Conservation (phyloP, 2,797 vertebrate genomes). For the Anguilla megastoma region DNA sequence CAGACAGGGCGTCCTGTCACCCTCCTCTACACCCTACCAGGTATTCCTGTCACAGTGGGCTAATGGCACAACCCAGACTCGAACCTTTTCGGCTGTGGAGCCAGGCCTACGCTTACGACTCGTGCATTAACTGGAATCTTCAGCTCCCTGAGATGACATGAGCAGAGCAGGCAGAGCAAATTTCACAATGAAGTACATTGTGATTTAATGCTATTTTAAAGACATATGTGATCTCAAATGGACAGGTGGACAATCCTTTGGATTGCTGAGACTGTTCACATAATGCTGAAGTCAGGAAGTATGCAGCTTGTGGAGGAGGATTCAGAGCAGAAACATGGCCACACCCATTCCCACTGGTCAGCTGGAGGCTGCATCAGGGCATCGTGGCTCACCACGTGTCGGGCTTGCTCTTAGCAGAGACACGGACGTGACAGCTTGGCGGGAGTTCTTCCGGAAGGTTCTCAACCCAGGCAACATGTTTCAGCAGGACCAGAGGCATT, state of each 20-base stretch:
- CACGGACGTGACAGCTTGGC: slow-evolving; percentile 38
- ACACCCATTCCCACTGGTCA: not conserved
- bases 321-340: slow-evolving; percentile 37
- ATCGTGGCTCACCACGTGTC: not conserved
- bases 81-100: too few relatives aligned
- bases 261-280: slow-evolving; percentile 52
- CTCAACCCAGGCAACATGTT: slow-evolving; percentile 45
- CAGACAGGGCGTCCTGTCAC: slow-evolving; percentile 53
- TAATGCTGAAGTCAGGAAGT: slow-evolving; percentile 38
- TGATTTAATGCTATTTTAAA: not conserved
- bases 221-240: not conserved
- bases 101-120: too few relatives aligned
- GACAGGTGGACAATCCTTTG: slow-evolving; percentile 53
- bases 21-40: slow-evolving; percentile 53
- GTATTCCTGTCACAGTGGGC: slow-evolving; percentile 40
- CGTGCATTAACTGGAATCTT: not conserved
- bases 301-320: slow-evolving; percentile 38
- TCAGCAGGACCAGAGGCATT: not conserved
- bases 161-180: not conserved
- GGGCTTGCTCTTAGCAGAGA: slow-evolving; percentile 24
- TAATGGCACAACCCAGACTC: not conserved
- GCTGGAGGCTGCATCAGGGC: not conserved
- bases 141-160: not conserved
- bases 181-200: not conserved
- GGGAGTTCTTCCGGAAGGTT: slow-evolving; percentile 50